These are phyloP conservation scores for Microtus pennsylvanicus DNA, from an alignment of 2,113 vertebrate genomes.

Conservation along the genomic window DNA sequence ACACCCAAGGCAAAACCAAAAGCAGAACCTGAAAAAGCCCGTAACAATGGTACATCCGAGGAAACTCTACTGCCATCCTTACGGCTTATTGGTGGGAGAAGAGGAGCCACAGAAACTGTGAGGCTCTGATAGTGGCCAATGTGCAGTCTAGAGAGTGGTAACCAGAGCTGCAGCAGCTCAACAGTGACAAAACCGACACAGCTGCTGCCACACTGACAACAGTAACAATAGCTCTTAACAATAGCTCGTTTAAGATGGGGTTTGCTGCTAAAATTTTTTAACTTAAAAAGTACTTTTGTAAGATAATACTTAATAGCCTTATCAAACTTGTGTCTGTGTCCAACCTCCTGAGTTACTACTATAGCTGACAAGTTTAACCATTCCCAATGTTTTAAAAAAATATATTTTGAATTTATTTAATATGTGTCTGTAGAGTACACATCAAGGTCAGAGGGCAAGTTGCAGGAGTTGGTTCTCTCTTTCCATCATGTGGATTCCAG, in stretches of 20 bases:
- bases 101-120: background rate
- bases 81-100: background rate
- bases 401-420: background rate
- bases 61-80: background rate
- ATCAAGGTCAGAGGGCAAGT: background rate
- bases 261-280: background rate
- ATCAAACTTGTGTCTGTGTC: background rate
- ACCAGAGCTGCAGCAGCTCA: background rate
- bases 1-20: background rate
- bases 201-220: background rate
- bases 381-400: background rate
- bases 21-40: background rate
- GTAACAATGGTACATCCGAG: background rate
- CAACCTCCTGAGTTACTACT: background rate
- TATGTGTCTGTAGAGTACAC: background rate
- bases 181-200: background rate
- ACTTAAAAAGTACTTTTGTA: background rate
- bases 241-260: background rate
- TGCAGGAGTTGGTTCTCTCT: background rate
- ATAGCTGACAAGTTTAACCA: too few species aligned
- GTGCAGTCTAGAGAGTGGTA: background rate
- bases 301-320: background rate
- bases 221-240: background rate
- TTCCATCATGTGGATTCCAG: background rate
- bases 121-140: too few species aligned